Conservation (phyloP, 2,888 invertebrate species). For the Papilio gigon region DNA sequence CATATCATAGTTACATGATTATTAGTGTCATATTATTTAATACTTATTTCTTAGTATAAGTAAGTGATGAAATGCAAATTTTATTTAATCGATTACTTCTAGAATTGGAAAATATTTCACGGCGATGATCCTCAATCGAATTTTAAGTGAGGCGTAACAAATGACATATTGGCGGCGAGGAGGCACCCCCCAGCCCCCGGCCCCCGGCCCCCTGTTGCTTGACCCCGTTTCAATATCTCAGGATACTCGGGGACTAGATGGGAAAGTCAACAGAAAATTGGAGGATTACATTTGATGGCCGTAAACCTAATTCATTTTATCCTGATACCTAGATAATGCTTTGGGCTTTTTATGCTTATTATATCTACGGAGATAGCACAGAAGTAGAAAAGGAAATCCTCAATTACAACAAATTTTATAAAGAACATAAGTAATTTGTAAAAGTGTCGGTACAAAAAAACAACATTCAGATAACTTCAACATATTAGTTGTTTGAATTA, state of each 20-base stretch:
- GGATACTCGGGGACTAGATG: constrained; percentile 14
- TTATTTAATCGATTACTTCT: constrained; percentile 20
- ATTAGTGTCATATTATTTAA: not conserved
- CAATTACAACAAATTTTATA: not conserved
- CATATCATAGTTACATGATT: no score
- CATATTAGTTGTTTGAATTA: no score
- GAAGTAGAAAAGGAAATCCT: not conserved
- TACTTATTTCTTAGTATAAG: not conserved
- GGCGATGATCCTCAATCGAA: constrained; percentile 20
- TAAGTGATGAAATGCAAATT: constrained; percentile 4
- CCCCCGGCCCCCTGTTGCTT: constrained; percentile 5
- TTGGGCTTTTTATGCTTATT: constrained; percentile 3
- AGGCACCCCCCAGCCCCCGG: not conserved
- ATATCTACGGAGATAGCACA: not conserved
- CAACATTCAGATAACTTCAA: no score
- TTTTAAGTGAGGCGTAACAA: constrained; percentile 29
- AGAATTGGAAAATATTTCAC: constrained; percentile 19
- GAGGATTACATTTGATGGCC: constrained; percentile 22
- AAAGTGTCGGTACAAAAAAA: no score
- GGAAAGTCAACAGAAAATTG: constrained; percentile 24
- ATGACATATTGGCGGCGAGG: constrained; percentile 19
- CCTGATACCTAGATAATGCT: constrained; percentile 13
- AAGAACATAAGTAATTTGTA: no score
- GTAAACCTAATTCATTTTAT: constrained; percentile 12
- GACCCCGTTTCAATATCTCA: constrained; percentile 19